A percentile compares a stretch with the other conserved stretches of the same genome.
Evolutionary conservation across 2,113 vertebrate species (phyloP).

Genomic region (Sciurus niger): DNA sequence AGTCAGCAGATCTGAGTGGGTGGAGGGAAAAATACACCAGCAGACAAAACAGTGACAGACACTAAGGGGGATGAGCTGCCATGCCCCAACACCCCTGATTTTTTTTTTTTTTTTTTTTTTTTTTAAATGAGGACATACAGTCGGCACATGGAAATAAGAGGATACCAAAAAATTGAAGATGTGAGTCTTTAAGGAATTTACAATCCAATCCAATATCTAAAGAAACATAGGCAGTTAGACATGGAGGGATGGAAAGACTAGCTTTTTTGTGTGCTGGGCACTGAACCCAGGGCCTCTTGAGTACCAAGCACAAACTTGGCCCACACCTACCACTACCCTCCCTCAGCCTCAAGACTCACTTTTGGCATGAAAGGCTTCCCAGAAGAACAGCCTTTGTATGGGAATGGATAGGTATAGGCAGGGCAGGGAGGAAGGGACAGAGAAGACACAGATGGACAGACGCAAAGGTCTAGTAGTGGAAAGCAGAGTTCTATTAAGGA

Average conservation of each 20-base stretch:
- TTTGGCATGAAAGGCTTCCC: neutral
- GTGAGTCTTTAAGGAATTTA: neutral
- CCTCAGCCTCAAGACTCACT: neutral
- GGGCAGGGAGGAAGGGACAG: neutral
- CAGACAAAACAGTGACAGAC: neutral
- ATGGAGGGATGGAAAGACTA: neutral
- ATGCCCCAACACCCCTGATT: neutral
- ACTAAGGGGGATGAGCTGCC: neutral
- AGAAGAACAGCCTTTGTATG: neutral
- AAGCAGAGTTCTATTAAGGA: neutral
- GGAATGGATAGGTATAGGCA: neutral
- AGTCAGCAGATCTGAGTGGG: constrained; percentile 51
- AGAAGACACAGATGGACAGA: neutral
- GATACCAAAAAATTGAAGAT: neutral
- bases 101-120: neutral
- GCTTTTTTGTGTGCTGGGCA: neutral
- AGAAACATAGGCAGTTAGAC: neutral
- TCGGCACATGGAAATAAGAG: neutral
- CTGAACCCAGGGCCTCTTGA: neutral
- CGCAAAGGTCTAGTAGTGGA: neutral
- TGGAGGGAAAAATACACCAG: constrained; percentile 47
- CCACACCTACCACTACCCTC: neutral
- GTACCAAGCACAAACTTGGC: neutral
- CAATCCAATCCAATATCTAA: neutral
- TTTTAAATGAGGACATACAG: neutral